Base-by-base conservation (phyloP, 2,113 vertebrate species). In the Hippolais icterina region DNA sequence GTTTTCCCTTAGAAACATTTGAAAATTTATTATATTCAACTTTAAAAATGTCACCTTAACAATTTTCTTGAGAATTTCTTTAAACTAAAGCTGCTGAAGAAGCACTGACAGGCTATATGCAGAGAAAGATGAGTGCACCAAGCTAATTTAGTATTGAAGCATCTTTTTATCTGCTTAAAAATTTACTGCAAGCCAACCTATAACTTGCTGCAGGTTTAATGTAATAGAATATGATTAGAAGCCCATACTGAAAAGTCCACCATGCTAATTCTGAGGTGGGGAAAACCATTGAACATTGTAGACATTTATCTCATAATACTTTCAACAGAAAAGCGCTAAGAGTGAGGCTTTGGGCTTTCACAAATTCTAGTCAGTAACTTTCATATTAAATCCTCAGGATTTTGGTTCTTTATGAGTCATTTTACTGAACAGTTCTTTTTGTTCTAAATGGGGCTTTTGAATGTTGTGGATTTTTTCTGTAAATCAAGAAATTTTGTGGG, bases 151-250 rank as follows among this genome's bases (percentile, higher is more conserved):
- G 31, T 50, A 37, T 41, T 56, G 76, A 31, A 27, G n/a, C 9
- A 20, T 25, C 65, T 82, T 63, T 92, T 53, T 50, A 70, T 31
- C 14, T 87, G 44, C 37, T 68, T 77, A 83, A 75, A 60, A 83
- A 39, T 44, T 91, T 96, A 60, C 60, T 90, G 59, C 71, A 68
- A 76, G 3, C 9, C 17, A 90, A 68, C n/a, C 85, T 90, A 85
- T 53, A 94, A 93, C 81, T 96, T 74, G 66, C 50, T 85, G 54
- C 9, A 80, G 25, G 47, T 93, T 94, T 94, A 17, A 37, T 61
- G 17, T 64, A 89, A 79, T 77, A 56, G 92, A 92, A 83, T 68
- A 35, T 57, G 44, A 95, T 94, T 93, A 97, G 53, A 53, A 41
- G 2, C 53, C 33, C 4, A 64, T 65, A 57, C 11, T 83, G 22